phyloP scores from a whole-genome alignment of 2,888 invertebrate genomes.

The Amphiduros pacificus region DNA sequence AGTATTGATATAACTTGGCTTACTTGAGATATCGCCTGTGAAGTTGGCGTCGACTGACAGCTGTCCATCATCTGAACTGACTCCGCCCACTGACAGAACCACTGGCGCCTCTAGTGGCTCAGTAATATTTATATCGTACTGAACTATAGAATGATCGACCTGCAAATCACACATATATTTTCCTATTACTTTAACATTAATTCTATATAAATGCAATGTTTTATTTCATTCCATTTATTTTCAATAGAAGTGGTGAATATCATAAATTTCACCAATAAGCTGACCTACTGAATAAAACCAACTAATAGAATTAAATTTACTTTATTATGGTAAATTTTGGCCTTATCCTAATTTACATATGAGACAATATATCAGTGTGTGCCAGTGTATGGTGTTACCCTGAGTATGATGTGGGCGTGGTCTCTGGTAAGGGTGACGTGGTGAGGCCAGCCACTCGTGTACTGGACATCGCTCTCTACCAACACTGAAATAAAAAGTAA shows the following conservation, averaged over 20 bases:
- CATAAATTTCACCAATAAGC: no score
- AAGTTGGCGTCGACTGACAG: slow-evolving; percentile 7
- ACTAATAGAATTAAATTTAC: neutral
- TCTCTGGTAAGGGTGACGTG: slow-evolving; percentile 10
- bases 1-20: no score
- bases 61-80: neutral
- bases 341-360: no score
- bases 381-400: no score
- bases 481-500: neutral
- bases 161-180: no score
- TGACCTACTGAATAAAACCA: neutral
- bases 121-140: neutral
- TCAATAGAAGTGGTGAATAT: no score
- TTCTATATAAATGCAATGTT: no score
- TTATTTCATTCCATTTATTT: no score
- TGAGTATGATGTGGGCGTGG: slow-evolving; percentile 6
- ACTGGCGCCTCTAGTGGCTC: neutral
- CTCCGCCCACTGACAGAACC: slow-evolving; percentile 4
- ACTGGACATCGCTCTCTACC: slow-evolving; percentile 12
- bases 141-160: slow-evolving; percentile 6
- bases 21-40: slow-evolving; percentile 17
- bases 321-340: neutral
- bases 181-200: no score
- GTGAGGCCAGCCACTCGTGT: slow-evolving; percentile 13
- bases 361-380: no score